Conservation (phyloP, 2,113 vertebrate genomes). For the Ifrita kowaldi region DNA sequence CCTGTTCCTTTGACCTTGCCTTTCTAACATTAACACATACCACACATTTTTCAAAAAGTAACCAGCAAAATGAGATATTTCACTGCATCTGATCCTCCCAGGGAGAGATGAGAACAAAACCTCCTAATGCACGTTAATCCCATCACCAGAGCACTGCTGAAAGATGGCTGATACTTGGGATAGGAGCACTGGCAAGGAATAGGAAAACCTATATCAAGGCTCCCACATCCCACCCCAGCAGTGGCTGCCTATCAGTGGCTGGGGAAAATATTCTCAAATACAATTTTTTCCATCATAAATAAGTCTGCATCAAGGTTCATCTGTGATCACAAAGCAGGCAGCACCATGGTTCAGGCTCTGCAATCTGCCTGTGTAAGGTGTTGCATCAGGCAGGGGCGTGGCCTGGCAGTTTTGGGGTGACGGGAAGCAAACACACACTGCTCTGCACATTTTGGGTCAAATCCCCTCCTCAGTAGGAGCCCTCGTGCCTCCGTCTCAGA, state of each 20-base stretch:
- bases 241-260: background rate
- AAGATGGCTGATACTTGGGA: conserved; percentile 13
- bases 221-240: background rate
- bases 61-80: conserved; percentile 47
- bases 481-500: background rate
- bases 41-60: conserved; percentile 41
- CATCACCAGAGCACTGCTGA: conserved; percentile 21
- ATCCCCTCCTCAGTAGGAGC: background rate
- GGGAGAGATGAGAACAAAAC: conserved; percentile 48
- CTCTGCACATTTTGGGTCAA: background rate
- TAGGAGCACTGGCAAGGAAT: background rate
- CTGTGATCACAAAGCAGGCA: background rate
- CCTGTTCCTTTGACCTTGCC: conserved; percentile 50
- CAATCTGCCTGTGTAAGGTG: background rate
- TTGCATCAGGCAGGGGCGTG: background rate
- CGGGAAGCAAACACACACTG: background rate
- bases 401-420: background rate
- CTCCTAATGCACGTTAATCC: conserved; percentile 37
- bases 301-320: background rate
- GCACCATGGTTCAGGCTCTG: background rate
- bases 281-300: background rate
- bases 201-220: background rate
- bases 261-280: background rate
- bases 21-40: conserved; percentile 45
- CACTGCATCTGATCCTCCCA: conserved; percentile 39